Evolutionary conservation across 2,113 vertebrate species (phyloP), one percentile per base, ranked within the genome.

Genomic region (Podilymbus podiceps): DNA sequence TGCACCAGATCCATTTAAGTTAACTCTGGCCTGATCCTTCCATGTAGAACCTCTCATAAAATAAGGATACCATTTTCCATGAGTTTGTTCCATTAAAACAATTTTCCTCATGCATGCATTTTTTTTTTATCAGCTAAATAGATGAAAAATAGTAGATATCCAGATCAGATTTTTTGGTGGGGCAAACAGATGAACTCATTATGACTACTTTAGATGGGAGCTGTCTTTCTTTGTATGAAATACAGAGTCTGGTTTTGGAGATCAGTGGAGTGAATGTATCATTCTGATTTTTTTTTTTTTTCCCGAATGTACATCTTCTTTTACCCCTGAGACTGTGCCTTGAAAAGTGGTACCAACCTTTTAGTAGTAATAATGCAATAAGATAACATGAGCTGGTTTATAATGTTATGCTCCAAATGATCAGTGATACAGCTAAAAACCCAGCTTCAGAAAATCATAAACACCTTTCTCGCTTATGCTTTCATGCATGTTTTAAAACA

Each of bases 381-480:
- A 78, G 67, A 24, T 55, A 33, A 7, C 13, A 13, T 35, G 4
- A 50, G 31, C 8, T 58, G 12, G 1, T 38, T 90, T 92, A 38
- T 84, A 78, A 58, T 27, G 1, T 7, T 69, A 53, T 47, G 5
- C 15, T 56, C 0, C 0, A 2, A 77, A 68, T 49, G 11, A 52
- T 53, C 31, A 87, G 15, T 8, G 8, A 58, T 69, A 56, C 2
- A 27, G 15, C 14, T 23, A 74, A 73, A 92, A 67, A 2, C 15
- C 44, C 30, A 55, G 10, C 27, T 60, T 78, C 35, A 64, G 33
- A 82, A 44, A 64, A 69, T 42, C 23, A 79, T 31, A 62, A 77
- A 42, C 6, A 64, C 9, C 0, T 82, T 78, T 58, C 6, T 64
- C 14, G 58, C 4, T 28, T 31, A 8, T 31, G 5, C 6, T 75